Evolutionary conservation across 2,113 vertebrate genomes (phyloP), one percentile per base, ranked within the genome.

Genomic region (Athene cunicularia): DNA sequence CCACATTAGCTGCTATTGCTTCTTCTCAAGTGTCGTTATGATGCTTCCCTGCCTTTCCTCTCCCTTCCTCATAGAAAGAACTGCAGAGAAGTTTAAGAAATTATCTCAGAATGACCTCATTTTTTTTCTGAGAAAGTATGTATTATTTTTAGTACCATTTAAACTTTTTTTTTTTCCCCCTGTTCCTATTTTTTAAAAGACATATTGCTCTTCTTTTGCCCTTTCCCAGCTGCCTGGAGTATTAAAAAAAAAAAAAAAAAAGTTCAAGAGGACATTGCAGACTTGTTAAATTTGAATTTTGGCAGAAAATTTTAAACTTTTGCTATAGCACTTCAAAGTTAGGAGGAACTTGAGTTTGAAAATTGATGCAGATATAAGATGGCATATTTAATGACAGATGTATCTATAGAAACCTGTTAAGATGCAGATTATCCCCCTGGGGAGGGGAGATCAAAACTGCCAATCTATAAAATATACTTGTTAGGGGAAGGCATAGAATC

Each of bases 381-480:
- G 98, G 98, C 98, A 98, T 98, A 98, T 98, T 98, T 98, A 98
- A 98, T 99, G 98, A 98, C 98, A 98, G 98, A 98, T 98, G 98
- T 98, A 98, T 98, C 98, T 98, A 98, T 98, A 98, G 98, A 98
- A 98, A 98, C 98, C 98, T 98, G 97, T 98, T 98, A 98, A 98
- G 98, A 98, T 99, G 98, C 98, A 98, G 98, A 99, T 99, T 98
- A 98, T 98, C 94, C 98, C 98, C 98, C 97, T 97, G 98, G 97
- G 98, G 97, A 98, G 90, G 96, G 97, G 98, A 98, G 98, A 98
- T 98, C 98, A 98, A 98, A 98, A 98, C 98, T 98, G 98, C 98
- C 98, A 98, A 98, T 98, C 98, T 98, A 97, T 98, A 98, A 98
- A 98, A 98, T 98, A 98, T 96, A 98, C 98, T 98, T 97, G 82